Evolutionary conservation across 2,888 invertebrate genomes (phyloP), one percentile per base, ranked within the genome.

Genomic region (Tethea ocularis): DNA sequence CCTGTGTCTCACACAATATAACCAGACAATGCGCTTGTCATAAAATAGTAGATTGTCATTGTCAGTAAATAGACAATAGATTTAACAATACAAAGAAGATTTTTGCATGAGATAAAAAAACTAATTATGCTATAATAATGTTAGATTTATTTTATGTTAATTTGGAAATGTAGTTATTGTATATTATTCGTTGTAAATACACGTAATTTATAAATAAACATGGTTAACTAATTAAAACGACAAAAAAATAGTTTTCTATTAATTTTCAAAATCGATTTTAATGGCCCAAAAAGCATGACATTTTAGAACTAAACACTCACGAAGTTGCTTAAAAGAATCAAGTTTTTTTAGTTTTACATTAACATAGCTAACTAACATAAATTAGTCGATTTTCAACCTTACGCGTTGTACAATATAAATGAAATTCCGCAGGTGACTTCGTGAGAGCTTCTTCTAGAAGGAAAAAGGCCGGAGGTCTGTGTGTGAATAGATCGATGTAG

Each of bases 341-440:
- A 51, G 62, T 70, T 71, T 71, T 60, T 59, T 64, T 66, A 52
- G 62, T 54, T 73, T 77, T 74, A 59, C 26, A 74, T 75, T 89
- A 90, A 89, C 86, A 74, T 83, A 82, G 81, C 57, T 57, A 78
- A 86, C 82, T 83, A 83, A 83, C 80, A 63, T 20, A 60, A 63
- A 54, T 62, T 64, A 77, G 72, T 64, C 68, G 60, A 77, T 62
- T 71, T 75, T 80, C 68, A 76, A 75, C 73, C 71, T 68, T 84
- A 78, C 70, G 57, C 26, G 61, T 64, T 51, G 74, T 83, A 84
- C 74, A 82, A 74, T 82, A 77, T 80, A 78, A 82, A 82, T 77
- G 84, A 79, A 84, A 87, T 91, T 88, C 90, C 91, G 82, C 91
- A 93, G 92, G 92, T 92, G 92, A 93, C 91, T 92, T 91, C 92